Evolutionary conservation across 35 echinoderm and acorn worm genomes (phyloP).

Genomic region (Ptychodera flava): DNA sequence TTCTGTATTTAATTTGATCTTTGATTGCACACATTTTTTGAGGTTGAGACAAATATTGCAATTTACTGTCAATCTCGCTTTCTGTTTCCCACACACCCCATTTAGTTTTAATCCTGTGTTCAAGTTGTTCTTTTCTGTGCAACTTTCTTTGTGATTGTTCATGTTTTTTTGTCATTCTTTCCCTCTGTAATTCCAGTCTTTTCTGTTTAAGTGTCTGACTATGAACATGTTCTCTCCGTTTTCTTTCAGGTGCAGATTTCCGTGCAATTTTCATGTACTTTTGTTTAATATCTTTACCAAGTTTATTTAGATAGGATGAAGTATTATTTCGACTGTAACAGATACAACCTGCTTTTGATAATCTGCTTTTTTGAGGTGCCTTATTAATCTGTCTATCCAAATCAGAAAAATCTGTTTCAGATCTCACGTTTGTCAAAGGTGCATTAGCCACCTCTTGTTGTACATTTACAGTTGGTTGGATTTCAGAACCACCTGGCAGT

Average conservation of each 20-base stretch:
- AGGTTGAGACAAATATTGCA: not conserved
- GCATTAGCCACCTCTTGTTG: too few species aligned
- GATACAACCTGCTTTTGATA: too few species aligned
- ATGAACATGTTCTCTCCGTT: not conserved
- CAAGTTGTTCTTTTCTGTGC: not conserved
- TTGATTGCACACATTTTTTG: not conserved
- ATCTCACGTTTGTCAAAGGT: too few species aligned
- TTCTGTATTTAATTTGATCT: not conserved
- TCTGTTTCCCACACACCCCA: not conserved
- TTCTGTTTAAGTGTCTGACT: not conserved
- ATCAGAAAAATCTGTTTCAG: too few species aligned
- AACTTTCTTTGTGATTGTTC: not conserved
- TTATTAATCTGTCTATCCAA: too few species aligned
- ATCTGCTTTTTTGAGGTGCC: too few species aligned
- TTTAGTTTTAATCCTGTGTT: not conserved
- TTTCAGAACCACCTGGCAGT: too few species aligned
- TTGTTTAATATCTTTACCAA: too few species aligned
- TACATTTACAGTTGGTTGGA: too few species aligned
- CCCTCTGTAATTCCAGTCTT: not conserved
- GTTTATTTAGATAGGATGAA: too few species aligned
- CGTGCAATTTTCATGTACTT: not conserved
- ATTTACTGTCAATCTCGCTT: not conserved
- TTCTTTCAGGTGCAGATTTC: not conserved
- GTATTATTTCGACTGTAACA: too few species aligned
- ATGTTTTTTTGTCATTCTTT: not conserved